Evolutionary conservation across 2,113 vertebrate genomes (phyloP).

Genomic region (Panthera leo): DNA sequence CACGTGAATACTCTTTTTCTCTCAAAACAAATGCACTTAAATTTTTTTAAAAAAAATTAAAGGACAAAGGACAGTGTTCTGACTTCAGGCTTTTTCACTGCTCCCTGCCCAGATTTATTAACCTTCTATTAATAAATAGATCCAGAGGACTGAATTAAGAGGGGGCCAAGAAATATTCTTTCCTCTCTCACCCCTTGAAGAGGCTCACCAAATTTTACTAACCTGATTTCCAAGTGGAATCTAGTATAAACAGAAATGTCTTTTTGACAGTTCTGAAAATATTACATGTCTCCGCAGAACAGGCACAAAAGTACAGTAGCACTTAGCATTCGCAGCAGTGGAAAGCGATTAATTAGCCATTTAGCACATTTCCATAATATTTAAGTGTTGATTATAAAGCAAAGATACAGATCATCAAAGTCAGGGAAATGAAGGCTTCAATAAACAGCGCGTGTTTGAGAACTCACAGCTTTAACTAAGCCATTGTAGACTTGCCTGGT

Average conservation of each 20-base stretch:
- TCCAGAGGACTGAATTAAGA: constrained; percentile 7
- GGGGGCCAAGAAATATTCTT: background rate
- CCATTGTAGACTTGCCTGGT: rapidly evolving
- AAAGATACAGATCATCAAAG: background rate
- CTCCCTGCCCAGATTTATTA: background rate
- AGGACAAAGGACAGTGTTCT: background rate
- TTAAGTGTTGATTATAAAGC: background rate
- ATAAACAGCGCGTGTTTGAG: background rate
- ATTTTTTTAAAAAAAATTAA: background rate
- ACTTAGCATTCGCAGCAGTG: background rate
- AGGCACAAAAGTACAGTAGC: background rate
- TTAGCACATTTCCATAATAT: background rate
- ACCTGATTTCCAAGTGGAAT: constrained; percentile 25
- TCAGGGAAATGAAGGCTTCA: background rate
- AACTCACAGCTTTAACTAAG: background rate
- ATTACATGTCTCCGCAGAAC: background rate
- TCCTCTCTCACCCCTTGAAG: background rate
- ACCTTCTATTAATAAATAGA: background rate
- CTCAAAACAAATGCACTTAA: no score
- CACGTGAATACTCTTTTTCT: no score
- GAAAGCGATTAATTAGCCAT: background rate
- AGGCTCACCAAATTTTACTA: background rate
- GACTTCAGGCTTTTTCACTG: background rate
- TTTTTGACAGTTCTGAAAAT: constrained; percentile 36
- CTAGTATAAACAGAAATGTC: background rate